Base-by-base conservation (phyloP, 2,888 invertebrate genomes). In the Cerastis leucographa region DNA sequence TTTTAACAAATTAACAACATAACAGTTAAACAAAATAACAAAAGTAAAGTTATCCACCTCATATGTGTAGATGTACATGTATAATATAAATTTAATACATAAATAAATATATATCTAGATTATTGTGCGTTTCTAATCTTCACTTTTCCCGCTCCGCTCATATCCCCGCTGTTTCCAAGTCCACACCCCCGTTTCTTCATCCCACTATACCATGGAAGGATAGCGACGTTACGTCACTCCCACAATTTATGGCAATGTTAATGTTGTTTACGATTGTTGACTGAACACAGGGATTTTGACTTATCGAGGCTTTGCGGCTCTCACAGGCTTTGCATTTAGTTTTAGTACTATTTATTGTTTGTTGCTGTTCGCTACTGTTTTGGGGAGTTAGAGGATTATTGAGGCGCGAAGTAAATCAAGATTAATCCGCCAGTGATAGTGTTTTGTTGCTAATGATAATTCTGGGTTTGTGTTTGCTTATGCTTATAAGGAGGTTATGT, bases 211-310 rank as follows among this genome's bases (percentile, higher is more conserved):
- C 79, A 74, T 84, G 80, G 83, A 83, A 83, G 86, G 85, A 84
- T 86, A 88, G 81, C 81, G 81, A 78, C 68, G 84, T 91, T 87
- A 88, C 89, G 88, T 90, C 90, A 91, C 80, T 74, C 72, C 61
- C 54, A 76, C 85, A 88, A 91, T 91, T 91, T 92, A 92, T 86
- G 85, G 80, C 78, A 86, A 89, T 89, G 89, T 88, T 88, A 89
- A 87, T 88, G 81, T 89, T 81, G 86, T 91, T 91, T 91, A 91
- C 86, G 89, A 85, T 70, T 83, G 87, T 85, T 78, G 82, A 85
- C 76, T 71, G 78, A 74, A 84, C 84, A 79, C 68, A 59, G 44
- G 74, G 78, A 82, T 88, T 85, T 85, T 84, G 86, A 87, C 72
- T 86, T 87, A 87, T 87, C 71, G 83, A 70, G 81, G 79, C 73